Evolutionary conservation across 2,113 vertebrate species (phyloP), one percentile per base, ranked within the genome.

Genomic region (Callopanchax toddi): DNA sequence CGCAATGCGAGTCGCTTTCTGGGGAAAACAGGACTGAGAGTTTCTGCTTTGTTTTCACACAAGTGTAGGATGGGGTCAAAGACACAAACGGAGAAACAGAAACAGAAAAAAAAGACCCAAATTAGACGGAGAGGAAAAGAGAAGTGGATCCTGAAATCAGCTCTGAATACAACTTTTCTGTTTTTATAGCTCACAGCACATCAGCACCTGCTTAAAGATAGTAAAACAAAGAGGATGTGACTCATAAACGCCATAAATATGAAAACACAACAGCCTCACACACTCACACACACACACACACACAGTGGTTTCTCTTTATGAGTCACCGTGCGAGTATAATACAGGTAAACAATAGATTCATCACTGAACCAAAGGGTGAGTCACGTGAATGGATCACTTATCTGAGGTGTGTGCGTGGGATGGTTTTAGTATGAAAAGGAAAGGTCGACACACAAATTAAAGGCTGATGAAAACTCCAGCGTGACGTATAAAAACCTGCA

Each of bases 141-240:
- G 70, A 77, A 75, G 57, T 58, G 25, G 50, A 59, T 13, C 34
- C 16, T 3, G 8, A 18, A 18, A 50, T 12, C n/a, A 42, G 42
- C 18, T 3, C 17, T 64, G 12, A 51, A 51, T n/a, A 23, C 2
- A 0, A 11, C 4, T 42, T n/a, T 23, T n/a, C n/a, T n/a, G n/a
- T n/a, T 62, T 58, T 53, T 23, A 60, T 1, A 0, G 13, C 37
- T 16, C 34, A 51, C 46, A 44, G 23, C 8, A 60, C 16, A 49
- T 12, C 3, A 56, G 45, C 1, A 6, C 65, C 52, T 67, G 59
- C 61, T 39, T 66, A 16, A 74, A 77, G 15, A 37, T 42, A 51
- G 23, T 57, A 44, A 64, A 82, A 69, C 40, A 43, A 68, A 76
- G 18, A 66, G 71, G 58, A 82, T 70, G 63, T 87, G 82, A 79